Base-by-base conservation (phyloP, 2,113 vertebrate genomes). In the Fregetta grallaria region DNA sequence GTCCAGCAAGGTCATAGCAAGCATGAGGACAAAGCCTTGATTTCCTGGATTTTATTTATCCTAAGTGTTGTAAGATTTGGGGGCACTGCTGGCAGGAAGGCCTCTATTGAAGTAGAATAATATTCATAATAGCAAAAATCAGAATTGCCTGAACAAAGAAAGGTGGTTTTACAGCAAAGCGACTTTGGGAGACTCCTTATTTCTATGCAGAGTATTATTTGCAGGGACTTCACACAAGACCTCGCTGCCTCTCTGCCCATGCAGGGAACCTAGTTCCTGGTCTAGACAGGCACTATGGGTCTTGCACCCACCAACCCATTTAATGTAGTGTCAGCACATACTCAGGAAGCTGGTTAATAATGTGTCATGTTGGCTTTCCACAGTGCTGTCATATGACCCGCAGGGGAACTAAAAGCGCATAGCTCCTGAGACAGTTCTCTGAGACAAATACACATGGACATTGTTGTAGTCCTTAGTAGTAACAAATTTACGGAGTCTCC, bases 361-460 rank as follows among this genome's bases (percentile, higher is more conserved):
- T 18, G 36, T n/a, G 27, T 34, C 2, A 1, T 21, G 7, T 1
- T 47, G 56, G 10, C n/a, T 91, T 76, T 83, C 45, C 20, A 16
- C 1, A 0, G 27, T 11, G 13, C 27, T 92, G 40, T 30, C 0
- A 0, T 71, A 44, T 0, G 0, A 38, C 25, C n/a, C 2, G 0
- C 8, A 45, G 17, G 2, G 38, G 11, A 12, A 58, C 13, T 0
- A 1, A 40, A 58, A 26, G 17, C 7, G 4, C 8, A 2, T 40
- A n/a, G 12, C 12, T 67, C 21, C 29, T 62, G 40, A 61, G 29
- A 52, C 20, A 7, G 9, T 15, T 47, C 22, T 38, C 42, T 10
- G 25, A 61, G 34, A 32, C 7, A 47, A 72, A 16, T 15, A 23
- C 26, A 21, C 11, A 1, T 5, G 52, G 45, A 34, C 18, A 6